Evolutionary conservation across 1,140 invertebrate species (phyloP), one percentile per base, ranked within the genome.

Genomic region (Metaphire vulgaris): DNA sequence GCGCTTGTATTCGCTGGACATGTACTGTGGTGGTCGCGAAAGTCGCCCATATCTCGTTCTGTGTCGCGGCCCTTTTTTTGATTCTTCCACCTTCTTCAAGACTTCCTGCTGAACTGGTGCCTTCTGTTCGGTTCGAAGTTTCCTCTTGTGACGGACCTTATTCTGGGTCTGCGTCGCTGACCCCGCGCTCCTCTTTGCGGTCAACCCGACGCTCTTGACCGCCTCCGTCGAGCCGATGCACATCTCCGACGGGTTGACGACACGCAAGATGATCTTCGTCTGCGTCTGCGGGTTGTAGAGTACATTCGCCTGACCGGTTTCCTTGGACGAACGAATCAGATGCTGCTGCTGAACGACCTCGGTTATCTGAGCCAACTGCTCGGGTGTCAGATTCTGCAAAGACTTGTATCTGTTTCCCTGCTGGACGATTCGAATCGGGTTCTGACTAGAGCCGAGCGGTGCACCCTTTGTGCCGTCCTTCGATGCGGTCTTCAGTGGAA

Each of bases 351-450:
- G 88, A 29, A 90, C 82, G 72, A 90, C 88, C 73, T 89, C 87
- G 75, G 89, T 88, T 56, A 91, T 90, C 80, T 90, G 89, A 79
- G 89, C 88, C 41, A 91, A 79, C 79, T 91, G 90, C 56, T 88
- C 85, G 74, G 88, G 83, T 1, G 88, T 87, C 56, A 90, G 82
- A 21, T 88, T 87, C 80, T 90, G 90, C 72, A 89, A 84, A 77
- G 89, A 89, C 73, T 82, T 88, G 80, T 87, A 89, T 56, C 84
- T 85, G 79, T 87, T 87, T 41, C 89, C 90, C 80, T 91, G 89
- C 76, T 90, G 90, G 56, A 90, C 88, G 67, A 91, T 89, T 81
- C 90, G 88, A 78, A 90, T 90, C 1, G 90, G 89, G 83, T 90
- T 90, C 78, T 89, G 88, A 80, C 87, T 89, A 16, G 89, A 89